Conservation (phyloP, 2,797 vertebrate genomes). For the Crossoptilon crossoptilon region DNA sequence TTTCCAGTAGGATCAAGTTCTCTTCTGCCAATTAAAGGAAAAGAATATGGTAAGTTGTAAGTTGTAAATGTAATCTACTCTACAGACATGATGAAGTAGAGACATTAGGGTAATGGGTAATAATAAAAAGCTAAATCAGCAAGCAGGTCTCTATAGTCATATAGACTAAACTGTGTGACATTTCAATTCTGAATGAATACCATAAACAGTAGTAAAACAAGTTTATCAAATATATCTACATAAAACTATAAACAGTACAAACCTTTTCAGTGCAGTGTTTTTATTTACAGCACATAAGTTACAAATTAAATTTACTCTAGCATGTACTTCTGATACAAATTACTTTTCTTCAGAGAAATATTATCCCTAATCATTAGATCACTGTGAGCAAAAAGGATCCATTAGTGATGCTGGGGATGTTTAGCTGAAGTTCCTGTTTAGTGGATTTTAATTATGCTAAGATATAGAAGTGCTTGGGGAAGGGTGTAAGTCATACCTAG, state of each 20-base stretch:
- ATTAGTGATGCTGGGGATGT: constrained; percentile 28
- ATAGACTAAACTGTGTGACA: constrained; percentile 45
- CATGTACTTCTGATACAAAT: not conserved
- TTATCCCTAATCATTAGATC: constrained; percentile 9
- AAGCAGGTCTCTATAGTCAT: constrained; percentile 39
- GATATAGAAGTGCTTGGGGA: not conserved
- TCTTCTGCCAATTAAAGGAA: not conserved
- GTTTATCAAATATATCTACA: constrained; percentile 56
- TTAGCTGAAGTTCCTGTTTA: constrained; percentile 50
- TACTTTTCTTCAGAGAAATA: constrained; percentile 59
- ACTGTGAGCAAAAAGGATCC: constrained; percentile 25
- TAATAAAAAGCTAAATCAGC: constrained; percentile 60
- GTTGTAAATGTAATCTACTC: not conserved
- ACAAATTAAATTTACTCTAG: constrained; percentile 57
- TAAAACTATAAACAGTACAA: constrained; percentile 60
- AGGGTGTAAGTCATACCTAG: constrained; percentile 16
- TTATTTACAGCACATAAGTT: constrained; percentile 59
- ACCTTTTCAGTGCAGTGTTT: constrained; percentile 29
- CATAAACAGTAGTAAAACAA: not conserved
- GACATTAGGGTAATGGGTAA: constrained; percentile 44
- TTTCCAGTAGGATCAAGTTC: not conserved
- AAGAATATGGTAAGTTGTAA: not conserved
- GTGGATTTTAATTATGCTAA: constrained; percentile 59
- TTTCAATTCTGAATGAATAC: constrained; percentile 32
- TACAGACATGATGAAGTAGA: constrained; percentile 9